A percentile compares a stretch with the other conserved stretches of the same genome.
These are phyloP conservation scores for Microchrysa polita DNA, from an alignment of 2,888 invertebrate genomes.

Conservation along the genomic window DNA sequence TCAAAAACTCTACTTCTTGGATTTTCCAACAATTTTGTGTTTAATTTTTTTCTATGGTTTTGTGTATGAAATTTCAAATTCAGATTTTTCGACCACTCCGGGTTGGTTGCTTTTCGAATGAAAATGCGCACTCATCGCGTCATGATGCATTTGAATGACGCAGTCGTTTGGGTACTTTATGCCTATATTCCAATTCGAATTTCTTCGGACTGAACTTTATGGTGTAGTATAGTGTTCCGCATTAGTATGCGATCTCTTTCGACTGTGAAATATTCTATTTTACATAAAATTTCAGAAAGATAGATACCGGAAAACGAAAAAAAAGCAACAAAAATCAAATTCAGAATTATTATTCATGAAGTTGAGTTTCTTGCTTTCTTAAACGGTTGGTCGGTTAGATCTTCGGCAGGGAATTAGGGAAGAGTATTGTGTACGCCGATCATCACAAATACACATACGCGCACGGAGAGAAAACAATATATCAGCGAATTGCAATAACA, in stretches of 20 bases:
- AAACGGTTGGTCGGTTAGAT: neutral
- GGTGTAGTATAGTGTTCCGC: conserved; percentile 2
- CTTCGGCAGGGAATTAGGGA: neutral
- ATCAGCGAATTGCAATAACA: neutral
- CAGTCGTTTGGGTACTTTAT: neutral
- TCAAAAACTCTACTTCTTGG: too few species aligned
- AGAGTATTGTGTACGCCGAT: too few species aligned
- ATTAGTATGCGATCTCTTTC: neutral
- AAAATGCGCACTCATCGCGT: neutral
- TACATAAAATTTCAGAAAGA: neutral
- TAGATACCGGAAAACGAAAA: neutral
- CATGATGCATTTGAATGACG: neutral
- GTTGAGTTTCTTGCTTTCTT: neutral
- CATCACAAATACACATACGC: neutral
- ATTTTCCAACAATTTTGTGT: too few species aligned
- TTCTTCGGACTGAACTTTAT: neutral
- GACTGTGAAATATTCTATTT: neutral
- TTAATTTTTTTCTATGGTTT: too few species aligned
- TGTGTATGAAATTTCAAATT: too few species aligned
- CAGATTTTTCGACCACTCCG: neutral
- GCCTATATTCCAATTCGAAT: neutral
- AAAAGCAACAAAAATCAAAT: too few species aligned
- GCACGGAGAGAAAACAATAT: conserved; percentile 18
- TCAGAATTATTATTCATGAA: neutral
- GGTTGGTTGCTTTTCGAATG: neutral